A percentile compares a stretch with the other conserved stretches of the same genome.
Conservation (phyloP, 2,888 invertebrate genomes). For the Melanchra persicariae region DNA sequence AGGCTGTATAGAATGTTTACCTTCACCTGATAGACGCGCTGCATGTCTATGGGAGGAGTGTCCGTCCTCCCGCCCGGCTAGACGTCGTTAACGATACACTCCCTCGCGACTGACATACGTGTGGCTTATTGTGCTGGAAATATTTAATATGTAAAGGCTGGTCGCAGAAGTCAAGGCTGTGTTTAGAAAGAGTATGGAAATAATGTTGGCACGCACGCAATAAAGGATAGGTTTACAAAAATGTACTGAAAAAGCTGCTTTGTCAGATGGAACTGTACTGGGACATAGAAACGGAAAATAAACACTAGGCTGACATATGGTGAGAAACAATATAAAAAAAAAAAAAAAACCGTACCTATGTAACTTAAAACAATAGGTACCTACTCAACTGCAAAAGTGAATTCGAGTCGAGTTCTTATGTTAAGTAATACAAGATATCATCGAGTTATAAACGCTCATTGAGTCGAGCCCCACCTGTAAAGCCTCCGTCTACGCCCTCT, state of each 20-base stretch:
- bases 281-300: not conserved
- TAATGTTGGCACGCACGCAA: not conserved
- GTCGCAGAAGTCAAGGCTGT: not conserved
- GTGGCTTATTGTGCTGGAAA: constrained; percentile 1
- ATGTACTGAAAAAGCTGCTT: not conserved
- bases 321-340: too few relatives aligned
- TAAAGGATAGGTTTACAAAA: not conserved
- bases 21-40: constrained; percentile 17
- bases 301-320: too few relatives aligned
- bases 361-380: too few relatives aligned
- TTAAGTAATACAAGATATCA: constrained; percentile 33
- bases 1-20: constrained; percentile 29
- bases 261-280: not conserved
- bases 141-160: not conserved
- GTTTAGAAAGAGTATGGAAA: not conserved
- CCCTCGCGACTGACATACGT: constrained; percentile 22
- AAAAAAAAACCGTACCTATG: too few relatives aligned
- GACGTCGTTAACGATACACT: constrained; percentile 51
- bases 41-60: constrained; percentile 47
- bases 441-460: constrained; percentile 61
- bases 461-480: constrained; percentile 53
- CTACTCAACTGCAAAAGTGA: constrained; percentile 1
- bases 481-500: constrained; percentile 40
- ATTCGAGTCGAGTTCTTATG: constrained; percentile 30
- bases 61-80: constrained; percentile 36